Percentiles rank a stretch among this genome's conserved stretches.
These are phyloP conservation scores for Ceratosolen fusciceps DNA, from an alignment of 1,140 invertebrate genomes.

Conservation along the genomic window DNA sequence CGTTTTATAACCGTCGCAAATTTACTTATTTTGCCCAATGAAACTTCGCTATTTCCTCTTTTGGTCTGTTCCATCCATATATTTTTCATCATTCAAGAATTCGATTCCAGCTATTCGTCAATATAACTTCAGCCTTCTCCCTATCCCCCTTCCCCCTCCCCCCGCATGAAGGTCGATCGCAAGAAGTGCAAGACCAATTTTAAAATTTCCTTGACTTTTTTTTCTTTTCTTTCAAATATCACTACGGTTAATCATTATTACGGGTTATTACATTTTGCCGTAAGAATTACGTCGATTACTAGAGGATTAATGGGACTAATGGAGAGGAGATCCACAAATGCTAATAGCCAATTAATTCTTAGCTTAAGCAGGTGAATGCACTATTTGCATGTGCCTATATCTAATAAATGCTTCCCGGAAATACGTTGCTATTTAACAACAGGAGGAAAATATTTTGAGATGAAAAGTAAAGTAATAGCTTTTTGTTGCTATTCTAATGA, in stretches of 20 bases:
- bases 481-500: slow-evolving; percentile 3
- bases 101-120: background rate
- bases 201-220: slow-evolving; percentile 1
- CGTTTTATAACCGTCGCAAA: background rate
- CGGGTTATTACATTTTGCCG: background rate
- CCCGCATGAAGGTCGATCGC: background rate
- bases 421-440: no score
- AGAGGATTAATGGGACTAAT: background rate
- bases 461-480: background rate
- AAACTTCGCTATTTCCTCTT: background rate
- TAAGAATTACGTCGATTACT: background rate
- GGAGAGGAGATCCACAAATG: background rate
- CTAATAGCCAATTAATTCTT: slow-evolving; percentile 7
- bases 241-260: background rate
- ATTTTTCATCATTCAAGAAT: background rate
- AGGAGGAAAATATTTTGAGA: background rate
- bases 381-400: background rate
- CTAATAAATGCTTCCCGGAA: no score
- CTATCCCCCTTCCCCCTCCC: background rate
- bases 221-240: background rate
- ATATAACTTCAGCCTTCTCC: slow-evolving; percentile 4
- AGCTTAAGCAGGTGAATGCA: slow-evolving; percentile 37
- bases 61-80: background rate
- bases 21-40: background rate
- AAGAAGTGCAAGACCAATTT: slow-evolving; percentile 15